Base-by-base conservation (phyloP, 2,888 invertebrate genomes). In the Plemyria rubiginata region DNA sequence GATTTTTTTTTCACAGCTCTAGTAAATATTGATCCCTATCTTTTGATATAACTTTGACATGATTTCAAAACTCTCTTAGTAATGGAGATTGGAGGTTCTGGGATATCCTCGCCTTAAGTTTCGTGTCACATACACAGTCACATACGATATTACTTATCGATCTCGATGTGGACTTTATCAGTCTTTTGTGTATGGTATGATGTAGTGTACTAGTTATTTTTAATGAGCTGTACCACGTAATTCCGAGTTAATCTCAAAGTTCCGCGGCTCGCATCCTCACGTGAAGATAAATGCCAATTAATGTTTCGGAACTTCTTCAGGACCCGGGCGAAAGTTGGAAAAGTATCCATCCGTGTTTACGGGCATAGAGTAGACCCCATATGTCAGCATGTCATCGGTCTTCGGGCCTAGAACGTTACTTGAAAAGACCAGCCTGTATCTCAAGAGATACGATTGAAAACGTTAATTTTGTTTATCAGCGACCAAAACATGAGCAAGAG, bases 251-350 rank as follows among this genome's bases (percentile, higher is more conserved):
- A 41, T 38, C 38, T 22, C 58, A 41, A 60, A 61, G 58, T 58
- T 56, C 56, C 55, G 53, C 60, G 56, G 32, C 45, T 52, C 61
- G 52, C 65, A 50, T 59, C 49, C 15, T 62, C 59, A 50, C 57
- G 57, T 50, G 16, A 41, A 49, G 50, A 62, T 66, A 66, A 63
- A 66, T 54, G 56, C 52, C 60, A 66, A 66, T 66, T 66, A 66
- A 57, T 59, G 59, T 60, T 46, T 36, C 38, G n/a, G n/a, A 66
- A 66, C 54, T 66, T 65, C 36, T 51, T 48, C n/a, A 48, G 49
- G 49, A 53, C 22, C 53, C 48, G 8, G 50, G 7, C 11, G 2
- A n/a, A 54, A 61, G 32, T 61, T 58, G 5, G 38, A 55, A 22
- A 51, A 62, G 62, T 62, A 59, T 59, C 16, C 36, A 50, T 54